phyloP scores from a whole-genome alignment of 2,113 vertebrate species.

The Alethe castanea region DNA sequence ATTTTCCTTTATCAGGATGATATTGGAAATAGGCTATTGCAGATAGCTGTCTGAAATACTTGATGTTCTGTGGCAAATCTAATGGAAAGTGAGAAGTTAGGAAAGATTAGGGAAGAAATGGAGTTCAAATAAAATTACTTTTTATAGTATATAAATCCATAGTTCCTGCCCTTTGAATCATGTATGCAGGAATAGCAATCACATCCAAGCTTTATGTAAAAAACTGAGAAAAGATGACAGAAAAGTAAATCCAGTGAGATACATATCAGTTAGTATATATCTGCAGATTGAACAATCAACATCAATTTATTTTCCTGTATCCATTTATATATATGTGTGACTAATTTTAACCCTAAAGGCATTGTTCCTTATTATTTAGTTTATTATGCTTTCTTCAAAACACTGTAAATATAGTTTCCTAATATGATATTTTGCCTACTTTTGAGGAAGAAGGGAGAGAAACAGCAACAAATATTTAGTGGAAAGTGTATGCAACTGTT shows the following conservation, averaged over 20 bases:
- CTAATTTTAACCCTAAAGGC: neutral
- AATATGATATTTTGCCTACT: neutral
- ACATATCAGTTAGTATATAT: neutral
- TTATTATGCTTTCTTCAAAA: neutral
- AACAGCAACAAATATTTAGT: neutral
- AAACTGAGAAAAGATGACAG: neutral
- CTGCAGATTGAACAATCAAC: neutral
- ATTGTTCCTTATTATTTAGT: neutral
- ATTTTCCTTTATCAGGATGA: neutral
- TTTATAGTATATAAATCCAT: neutral
- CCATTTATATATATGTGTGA: neutral
- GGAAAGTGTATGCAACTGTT: no score
- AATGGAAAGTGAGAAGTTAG: neutral
- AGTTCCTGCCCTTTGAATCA: neutral
- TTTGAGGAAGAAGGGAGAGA: rapidly evolving
- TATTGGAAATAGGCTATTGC: neutral
- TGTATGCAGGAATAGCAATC: neutral
- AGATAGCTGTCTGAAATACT: neutral
- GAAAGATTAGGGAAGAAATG: neutral
- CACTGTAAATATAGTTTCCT: neutral
- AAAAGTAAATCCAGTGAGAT: neutral
- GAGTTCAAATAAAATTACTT: neutral
- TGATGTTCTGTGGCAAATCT: neutral
- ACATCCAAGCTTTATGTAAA: neutral
- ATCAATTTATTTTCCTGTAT: neutral